Conservation (phyloP, 2,888 invertebrate species). For the Leptura quadrifasciata region DNA sequence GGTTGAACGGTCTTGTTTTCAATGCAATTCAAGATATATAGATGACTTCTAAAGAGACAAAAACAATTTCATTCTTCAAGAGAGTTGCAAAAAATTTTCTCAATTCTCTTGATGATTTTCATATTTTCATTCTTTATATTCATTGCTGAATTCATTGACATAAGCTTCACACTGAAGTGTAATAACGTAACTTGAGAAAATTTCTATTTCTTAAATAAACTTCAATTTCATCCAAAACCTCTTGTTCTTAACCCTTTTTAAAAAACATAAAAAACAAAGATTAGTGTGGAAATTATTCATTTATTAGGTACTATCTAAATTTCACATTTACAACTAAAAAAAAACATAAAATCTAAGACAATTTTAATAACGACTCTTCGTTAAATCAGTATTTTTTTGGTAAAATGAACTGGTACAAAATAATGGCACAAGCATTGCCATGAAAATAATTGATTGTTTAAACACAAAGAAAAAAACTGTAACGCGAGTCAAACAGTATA, state of each 20-base stretch:
- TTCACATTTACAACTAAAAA: conserved; percentile 51
- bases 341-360: conserved; percentile 34
- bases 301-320: conserved; percentile 59
- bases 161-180: conserved; percentile 55
- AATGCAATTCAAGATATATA: conserved; percentile 49
- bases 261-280: conserved; percentile 84
- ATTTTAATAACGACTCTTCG: conserved; percentile 9
- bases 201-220: conserved; percentile 63
- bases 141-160: conserved; percentile 58
- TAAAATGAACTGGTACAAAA: conserved; percentile 23
- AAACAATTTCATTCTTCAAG: conserved; percentile 69
- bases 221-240: conserved; percentile 86
- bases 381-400: conserved; percentile 27
- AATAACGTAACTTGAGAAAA: conserved; percentile 51
- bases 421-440: conserved; percentile 37
- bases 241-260: conserved; percentile 89
- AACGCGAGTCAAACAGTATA: conserved; percentile 49
- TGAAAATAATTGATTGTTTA: conserved; percentile 10
- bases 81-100: conserved; percentile 67
- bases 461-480: conserved; percentile 32
- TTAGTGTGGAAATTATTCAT: conserved; percentile 62
- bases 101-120: conserved; percentile 67
- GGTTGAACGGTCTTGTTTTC: conserved; percentile 44
- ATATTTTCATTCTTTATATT: conserved; percentile 56
- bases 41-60: conserved; percentile 64